Conservation (phyloP, 2,888 invertebrate species). For the Oxystoma pomonae region DNA sequence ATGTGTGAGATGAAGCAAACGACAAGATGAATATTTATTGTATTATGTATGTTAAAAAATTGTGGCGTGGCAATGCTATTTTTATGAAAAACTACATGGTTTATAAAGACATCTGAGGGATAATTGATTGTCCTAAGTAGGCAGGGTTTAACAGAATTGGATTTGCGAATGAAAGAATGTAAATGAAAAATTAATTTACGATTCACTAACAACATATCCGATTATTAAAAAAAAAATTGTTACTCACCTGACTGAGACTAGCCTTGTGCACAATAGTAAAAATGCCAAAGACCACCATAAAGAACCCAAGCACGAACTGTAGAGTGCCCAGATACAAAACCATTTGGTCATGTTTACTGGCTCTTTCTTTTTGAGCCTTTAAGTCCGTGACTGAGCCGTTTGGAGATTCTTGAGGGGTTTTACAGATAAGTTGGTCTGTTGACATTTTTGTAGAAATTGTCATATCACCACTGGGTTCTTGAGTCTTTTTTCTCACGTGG, state of each 20-base stretch:
- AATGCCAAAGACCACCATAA: constrained; percentile 61
- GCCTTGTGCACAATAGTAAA: constrained; percentile 61
- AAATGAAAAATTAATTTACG: too few relatives aligned
- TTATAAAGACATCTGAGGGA: too few relatives aligned
- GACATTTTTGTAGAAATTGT: constrained; percentile 45
- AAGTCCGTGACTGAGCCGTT: constrained; percentile 33
- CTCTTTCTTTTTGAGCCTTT: constrained; percentile 18
- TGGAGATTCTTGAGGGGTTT: constrained; percentile 48
- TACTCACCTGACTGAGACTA: constrained; percentile 44
- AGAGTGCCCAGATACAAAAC: constrained; percentile 56
- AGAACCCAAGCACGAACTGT: constrained; percentile 60
- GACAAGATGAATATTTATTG: too few relatives aligned
- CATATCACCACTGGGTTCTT: constrained; percentile 14
- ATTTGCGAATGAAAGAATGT: too few relatives aligned
- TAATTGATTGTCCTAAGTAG: too few relatives aligned
- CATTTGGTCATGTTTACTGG: constrained; percentile 17
- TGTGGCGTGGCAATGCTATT: too few relatives aligned
- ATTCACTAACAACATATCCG: too few relatives aligned
- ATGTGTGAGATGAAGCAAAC: too few relatives aligned
- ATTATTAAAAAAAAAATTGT: background rate
- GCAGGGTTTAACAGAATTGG: too few relatives aligned
- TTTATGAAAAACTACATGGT: too few relatives aligned
- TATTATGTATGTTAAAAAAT: too few relatives aligned
- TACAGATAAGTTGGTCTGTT: constrained; percentile 56
- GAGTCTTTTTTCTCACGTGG: background rate